These are phyloP conservation scores for Chymomyza caudatula DNA, from an alignment of 2,888 invertebrate genomes.

Conservation along the genomic window DNA sequence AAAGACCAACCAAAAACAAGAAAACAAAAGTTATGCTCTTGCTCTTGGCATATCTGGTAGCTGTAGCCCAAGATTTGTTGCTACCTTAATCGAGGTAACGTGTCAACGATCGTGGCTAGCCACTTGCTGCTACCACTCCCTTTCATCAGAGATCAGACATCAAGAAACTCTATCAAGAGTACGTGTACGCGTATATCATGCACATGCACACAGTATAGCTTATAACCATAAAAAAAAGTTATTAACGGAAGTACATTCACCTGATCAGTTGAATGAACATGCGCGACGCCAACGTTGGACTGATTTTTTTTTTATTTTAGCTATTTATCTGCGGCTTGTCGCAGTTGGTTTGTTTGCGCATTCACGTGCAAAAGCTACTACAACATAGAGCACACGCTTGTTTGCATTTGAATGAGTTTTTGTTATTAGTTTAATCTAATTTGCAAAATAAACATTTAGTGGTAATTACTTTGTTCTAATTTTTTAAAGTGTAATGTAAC, in stretches of 20 bases:
- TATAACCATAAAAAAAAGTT: slow-evolving; percentile 24
- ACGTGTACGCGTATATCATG: neutral
- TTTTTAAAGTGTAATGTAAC: neutral
- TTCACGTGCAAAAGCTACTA: slow-evolving; percentile 55
- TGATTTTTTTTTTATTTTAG: slow-evolving; percentile 30
- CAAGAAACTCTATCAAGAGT: neutral
- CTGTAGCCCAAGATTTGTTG: slow-evolving; percentile 10
- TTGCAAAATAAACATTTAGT: neutral
- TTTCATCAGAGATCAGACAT: slow-evolving; percentile 26
- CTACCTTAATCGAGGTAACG: slow-evolving; percentile 64
- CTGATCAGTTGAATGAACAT: slow-evolving; percentile 70
- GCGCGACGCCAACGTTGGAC: slow-evolving; percentile 33
- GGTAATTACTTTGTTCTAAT: neutral
- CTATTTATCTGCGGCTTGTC: slow-evolving; percentile 5
- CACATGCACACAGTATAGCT: neutral
- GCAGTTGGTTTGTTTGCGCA: slow-evolving; percentile 35
- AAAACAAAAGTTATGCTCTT: slow-evolving; percentile 50
- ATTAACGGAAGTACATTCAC: slow-evolving; percentile 70
- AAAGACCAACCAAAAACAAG: slow-evolving; percentile 20
- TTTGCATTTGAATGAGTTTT: slow-evolving; percentile 64
- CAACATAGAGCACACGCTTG: slow-evolving; percentile 45
- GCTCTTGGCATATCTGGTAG: slow-evolving; percentile 25
- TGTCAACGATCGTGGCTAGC: slow-evolving; percentile 49
- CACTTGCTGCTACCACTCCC: slow-evolving; percentile 38
- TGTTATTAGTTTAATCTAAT: slow-evolving; percentile 11